phyloP scores from a whole-genome alignment of 2,113 vertebrate genomes.

The Synchiropus splendidus region DNA sequence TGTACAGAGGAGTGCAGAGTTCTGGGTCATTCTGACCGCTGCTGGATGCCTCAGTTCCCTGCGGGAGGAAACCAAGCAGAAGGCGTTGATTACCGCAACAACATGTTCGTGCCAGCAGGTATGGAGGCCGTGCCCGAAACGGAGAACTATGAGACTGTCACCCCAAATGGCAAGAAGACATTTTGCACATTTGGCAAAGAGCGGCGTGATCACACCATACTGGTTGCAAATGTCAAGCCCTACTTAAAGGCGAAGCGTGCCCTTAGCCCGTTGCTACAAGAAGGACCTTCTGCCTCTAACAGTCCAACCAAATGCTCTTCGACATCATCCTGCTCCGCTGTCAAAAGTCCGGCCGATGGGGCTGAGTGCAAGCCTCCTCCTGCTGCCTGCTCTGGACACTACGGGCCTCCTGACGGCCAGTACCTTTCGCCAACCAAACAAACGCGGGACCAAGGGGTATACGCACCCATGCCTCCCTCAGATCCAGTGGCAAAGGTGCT shows the following conservation, averaged over 20 bases:
- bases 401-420: conserved; percentile 74
- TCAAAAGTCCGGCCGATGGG: conserved; percentile 85
- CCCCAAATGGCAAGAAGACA: conserved; percentile 95
- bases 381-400: conserved; percentile 72
- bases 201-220: conserved; percentile 96
- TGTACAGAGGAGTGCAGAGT: conserved; percentile 98
- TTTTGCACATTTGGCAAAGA: conserved; percentile 99
- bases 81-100: conserved; percentile 97
- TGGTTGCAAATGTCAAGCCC: conserved; percentile 98
- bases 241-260: conserved; percentile 99
- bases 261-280: conserved; percentile 95
- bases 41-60: conserved; percentile 99
- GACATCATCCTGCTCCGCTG: conserved; percentile 78
- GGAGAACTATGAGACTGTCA: conserved; percentile 91
- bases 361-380: conserved; percentile 81
- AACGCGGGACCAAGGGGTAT: conserved; percentile 72
- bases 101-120: conserved; percentile 92
- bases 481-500: conserved; percentile 81
- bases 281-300: conserved; percentile 88
- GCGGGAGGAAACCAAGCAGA: conserved; percentile 84
- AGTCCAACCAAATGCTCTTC: conserved; percentile 89
- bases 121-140: conserved; percentile 89
- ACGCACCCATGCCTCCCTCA: conserved; percentile 57
- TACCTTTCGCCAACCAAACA: conserved; percentile 92
- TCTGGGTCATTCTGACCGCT: conserved; percentile 97